phyloP scores from a whole-genome alignment of 1,140 invertebrate genomes.

The Scylla paramamosain region DNA sequence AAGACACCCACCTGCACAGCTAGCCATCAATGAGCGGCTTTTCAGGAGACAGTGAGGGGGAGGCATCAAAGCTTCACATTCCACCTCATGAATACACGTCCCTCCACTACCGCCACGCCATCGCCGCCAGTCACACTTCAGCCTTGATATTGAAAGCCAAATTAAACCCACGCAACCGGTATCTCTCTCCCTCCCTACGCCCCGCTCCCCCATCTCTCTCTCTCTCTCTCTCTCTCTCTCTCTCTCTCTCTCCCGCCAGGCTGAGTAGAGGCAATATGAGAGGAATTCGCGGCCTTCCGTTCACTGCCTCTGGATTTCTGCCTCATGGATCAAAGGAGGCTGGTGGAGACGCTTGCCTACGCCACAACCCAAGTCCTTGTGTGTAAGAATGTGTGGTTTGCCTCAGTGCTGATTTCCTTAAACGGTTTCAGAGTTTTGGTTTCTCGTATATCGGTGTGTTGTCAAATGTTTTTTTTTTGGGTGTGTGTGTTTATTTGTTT shows the following conservation, averaged over 20 bases:
- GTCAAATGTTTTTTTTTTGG: too few species aligned
- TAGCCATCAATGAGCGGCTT: background rate
- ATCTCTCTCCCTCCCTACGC: background rate
- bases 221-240: conserved; percentile 41
- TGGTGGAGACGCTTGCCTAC: too few species aligned
- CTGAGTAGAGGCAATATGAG: background rate
- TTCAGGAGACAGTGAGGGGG: background rate
- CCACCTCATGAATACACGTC: background rate
- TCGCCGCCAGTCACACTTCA: background rate
- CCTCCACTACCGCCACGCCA: background rate
- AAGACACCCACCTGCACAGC: background rate
- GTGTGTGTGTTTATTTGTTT: too few species aligned
- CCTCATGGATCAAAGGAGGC: background rate
- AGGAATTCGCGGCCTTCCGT: background rate
- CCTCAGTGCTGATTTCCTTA: too few species aligned
- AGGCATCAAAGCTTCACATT: background rate
- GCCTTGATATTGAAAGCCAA: background rate
- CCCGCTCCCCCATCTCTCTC: background rate
- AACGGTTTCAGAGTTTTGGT: too few species aligned
- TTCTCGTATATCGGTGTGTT: too few species aligned
- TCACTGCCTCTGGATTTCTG: background rate
- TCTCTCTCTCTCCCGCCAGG: background rate
- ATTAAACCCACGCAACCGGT: background rate
- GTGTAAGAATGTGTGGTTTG: too few species aligned
- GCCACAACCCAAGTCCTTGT: too few species aligned